Percentiles rank a stretch among this genome's conserved stretches.
Evolutionary conservation across 2,888 invertebrate species (phyloP).

Genomic region (Poecilus cupreus): DNA sequence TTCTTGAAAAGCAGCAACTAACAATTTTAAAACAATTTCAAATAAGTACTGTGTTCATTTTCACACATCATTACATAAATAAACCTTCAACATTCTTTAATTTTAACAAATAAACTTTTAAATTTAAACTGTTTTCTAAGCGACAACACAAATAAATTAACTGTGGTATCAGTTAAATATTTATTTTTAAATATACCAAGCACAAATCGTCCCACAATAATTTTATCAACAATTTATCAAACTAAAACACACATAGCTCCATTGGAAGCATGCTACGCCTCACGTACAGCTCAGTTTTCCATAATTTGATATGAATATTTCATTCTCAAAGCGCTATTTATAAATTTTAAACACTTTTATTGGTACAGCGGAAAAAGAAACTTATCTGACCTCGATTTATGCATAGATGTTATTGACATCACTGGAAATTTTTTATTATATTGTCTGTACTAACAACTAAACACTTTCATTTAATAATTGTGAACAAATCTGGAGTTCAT

Average conservation of each 20-base stretch:
- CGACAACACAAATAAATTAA: background rate
- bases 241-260: background rate
- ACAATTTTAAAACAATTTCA: background rate
- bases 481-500: background rate
- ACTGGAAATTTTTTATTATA: slow-evolving; percentile 16
- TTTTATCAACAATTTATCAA: slow-evolving; percentile 2
- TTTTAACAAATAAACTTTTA: background rate
- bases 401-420: slow-evolving; percentile 43
- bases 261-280: background rate
- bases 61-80: background rate
- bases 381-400: slow-evolving; percentile 45
- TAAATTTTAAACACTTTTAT: slow-evolving; percentile 45
- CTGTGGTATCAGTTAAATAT: background rate
- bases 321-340: slow-evolving; percentile 13
- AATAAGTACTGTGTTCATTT: background rate
- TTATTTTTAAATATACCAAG: slow-evolving; percentile 7
- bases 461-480: slow-evolving; percentile 29
- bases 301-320: slow-evolving; percentile 41
- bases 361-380: slow-evolving; percentile 32
- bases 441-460: background rate
- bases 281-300: slow-evolving; percentile 25
- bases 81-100: background rate
- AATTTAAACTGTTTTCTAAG: no score
- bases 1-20: background rate
- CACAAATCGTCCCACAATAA: background rate